Conservation (phyloP, 2,888 invertebrate species). For the Mythimna loreyi region DNA sequence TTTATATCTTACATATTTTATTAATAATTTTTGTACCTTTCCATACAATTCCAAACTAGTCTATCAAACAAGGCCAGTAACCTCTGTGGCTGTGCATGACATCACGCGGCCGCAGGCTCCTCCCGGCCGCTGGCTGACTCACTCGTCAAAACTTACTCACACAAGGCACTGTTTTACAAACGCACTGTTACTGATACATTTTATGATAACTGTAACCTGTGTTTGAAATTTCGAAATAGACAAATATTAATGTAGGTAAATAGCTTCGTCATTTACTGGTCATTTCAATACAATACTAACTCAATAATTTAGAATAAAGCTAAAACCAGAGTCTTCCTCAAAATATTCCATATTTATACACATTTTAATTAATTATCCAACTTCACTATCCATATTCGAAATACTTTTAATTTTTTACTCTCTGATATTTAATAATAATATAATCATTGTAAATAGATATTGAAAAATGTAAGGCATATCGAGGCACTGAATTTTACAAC, state of each 20-base stretch:
- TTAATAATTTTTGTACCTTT: conserved; percentile 63
- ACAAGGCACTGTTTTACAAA: conserved; percentile 59
- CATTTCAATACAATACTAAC: conserved; percentile 57
- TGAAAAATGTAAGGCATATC: conserved; percentile 80
- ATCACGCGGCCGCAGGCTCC: conserved; percentile 55
- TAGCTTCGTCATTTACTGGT: conserved; percentile 51
- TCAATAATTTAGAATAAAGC: conserved; percentile 83
- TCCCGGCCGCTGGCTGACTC: conserved; percentile 67
- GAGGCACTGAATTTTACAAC: conserved; percentile 84
- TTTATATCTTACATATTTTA: conserved; percentile 64
- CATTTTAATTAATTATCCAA: conserved; percentile 54
- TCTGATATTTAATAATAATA: conserved; percentile 43
- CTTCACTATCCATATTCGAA: conserved; percentile 65
- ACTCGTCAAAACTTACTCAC: conserved; percentile 55
- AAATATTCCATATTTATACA: conserved; percentile 55
- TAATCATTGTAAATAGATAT: conserved; percentile 66
- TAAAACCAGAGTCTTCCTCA: conserved; percentile 80
- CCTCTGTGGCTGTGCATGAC: conserved; percentile 60
- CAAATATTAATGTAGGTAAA: conserved; percentile 51
- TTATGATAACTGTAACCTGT: conserved; percentile 52
- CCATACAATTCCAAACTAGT: conserved; percentile 67
- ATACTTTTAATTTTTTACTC: conserved; percentile 64
- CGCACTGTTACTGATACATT: conserved; percentile 43
- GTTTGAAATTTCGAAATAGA: conserved; percentile 50
- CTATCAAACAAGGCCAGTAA: conserved; percentile 71